Conservation (phyloP, 1,140 invertebrate genomes). For the Drosophila carrolli region DNA sequence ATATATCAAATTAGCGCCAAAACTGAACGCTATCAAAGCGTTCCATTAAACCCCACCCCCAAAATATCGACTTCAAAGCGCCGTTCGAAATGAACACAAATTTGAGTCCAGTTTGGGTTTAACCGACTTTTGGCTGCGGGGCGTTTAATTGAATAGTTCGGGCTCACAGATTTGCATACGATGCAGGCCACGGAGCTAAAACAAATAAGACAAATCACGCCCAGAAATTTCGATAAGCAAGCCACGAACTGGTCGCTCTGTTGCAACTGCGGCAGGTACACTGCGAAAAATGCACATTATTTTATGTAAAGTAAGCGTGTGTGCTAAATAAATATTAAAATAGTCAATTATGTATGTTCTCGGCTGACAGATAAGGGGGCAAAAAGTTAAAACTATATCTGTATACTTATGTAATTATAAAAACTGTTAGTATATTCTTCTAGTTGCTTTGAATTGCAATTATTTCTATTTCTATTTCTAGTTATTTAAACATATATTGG, state of each 20-base stretch:
- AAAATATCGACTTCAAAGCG: constrained; percentile 60
- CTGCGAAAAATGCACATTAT: not conserved
- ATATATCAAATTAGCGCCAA: constrained; percentile 78
- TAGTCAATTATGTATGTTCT: too few relatives aligned
- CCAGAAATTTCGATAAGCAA: constrained; percentile 63
- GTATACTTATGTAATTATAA: too few relatives aligned
- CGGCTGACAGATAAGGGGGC: too few relatives aligned
- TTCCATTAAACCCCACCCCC: constrained; percentile 29
- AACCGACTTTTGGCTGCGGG: constrained; percentile 62
- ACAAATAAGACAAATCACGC: constrained; percentile 73
- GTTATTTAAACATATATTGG: too few relatives aligned
- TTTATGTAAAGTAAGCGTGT: too few relatives aligned
- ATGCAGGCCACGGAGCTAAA: constrained; percentile 27
- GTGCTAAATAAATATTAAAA: too few relatives aligned
- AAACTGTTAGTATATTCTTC: too few relatives aligned
- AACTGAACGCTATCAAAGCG: constrained; percentile 48
- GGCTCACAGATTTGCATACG: constrained; percentile 62
- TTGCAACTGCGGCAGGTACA: constrained; percentile 22
- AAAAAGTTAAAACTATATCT: too few relatives aligned
- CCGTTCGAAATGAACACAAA: constrained; percentile 36
- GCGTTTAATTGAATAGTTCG: constrained; percentile 81
- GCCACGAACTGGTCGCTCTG: constrained; percentile 36
- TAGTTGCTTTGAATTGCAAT: too few relatives aligned
- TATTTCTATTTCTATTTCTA: too few relatives aligned
- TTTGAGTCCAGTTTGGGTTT: constrained; percentile 42